These are phyloP conservation scores for Drosophila auraria DNA, from an alignment of 1,140 invertebrate species.

Conservation along the genomic window DNA sequence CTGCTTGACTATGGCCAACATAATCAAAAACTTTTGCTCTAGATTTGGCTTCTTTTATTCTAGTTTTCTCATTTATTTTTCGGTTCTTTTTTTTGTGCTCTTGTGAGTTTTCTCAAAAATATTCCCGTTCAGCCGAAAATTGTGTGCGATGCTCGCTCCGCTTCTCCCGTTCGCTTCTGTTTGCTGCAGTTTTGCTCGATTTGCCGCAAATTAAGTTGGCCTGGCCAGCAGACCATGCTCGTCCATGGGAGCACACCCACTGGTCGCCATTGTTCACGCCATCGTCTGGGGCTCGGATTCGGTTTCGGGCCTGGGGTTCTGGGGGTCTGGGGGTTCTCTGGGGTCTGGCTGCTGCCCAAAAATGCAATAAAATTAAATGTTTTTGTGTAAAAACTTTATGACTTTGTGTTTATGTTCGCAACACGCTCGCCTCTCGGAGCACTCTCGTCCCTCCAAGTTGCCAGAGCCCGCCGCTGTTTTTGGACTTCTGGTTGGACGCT, in stretches of 20 bases:
- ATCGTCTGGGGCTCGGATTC: constrained; percentile 21
- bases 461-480: constrained; percentile 15
- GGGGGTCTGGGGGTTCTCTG: constrained; percentile 16
- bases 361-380: constrained; percentile 83
- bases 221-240: constrained; percentile 67
- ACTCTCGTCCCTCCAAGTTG: constrained; percentile 18
- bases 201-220: constrained; percentile 80
- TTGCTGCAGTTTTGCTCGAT: constrained; percentile 77
- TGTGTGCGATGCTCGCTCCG: constrained; percentile 9
- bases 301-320: constrained; percentile 2
- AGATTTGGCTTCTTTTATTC: constrained; percentile 26
- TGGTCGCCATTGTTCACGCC: constrained; percentile 38
- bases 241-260: constrained; percentile 11
- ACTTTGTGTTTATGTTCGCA: constrained; percentile 81
- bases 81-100: neutral
- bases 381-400: constrained; percentile 83
- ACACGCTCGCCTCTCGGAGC: constrained; percentile 57
- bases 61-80: neutral
- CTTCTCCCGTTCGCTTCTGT: constrained; percentile 53
- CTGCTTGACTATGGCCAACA: constrained; percentile 2
- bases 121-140: constrained; percentile 26
- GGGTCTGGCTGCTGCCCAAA: constrained; percentile 74
- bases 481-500: constrained; percentile 53
- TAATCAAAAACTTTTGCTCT: constrained; percentile 39
- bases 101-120: constrained; percentile 25